Base-by-base conservation (phyloP, 2,797 vertebrate genomes). In the Aldrovandia affinis region DNA sequence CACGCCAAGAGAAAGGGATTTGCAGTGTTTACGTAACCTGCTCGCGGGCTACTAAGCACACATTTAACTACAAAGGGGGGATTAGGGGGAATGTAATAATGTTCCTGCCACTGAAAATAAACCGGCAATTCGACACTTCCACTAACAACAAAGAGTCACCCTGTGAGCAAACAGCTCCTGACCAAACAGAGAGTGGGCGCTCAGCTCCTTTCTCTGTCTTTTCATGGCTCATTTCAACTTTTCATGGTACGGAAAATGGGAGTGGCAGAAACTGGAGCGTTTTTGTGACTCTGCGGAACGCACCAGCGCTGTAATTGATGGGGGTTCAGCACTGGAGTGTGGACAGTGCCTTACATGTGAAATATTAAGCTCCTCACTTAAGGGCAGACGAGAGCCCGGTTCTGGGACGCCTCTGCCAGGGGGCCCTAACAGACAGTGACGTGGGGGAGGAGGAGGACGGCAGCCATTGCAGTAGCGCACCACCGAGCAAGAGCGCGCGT, bases 61-160 rank as follows among this genome's bases (percentile, higher is more conserved):
- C 89, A 92, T 92, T 93, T 94, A 93, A 94, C 93, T 94, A 94
- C 92, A 92, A 92, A 91, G 90, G 90, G 89, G 91, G 93, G 94
- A 93, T 94, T 94, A 90, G 88, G 89, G 91, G 88, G 88, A 75
- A 86, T 87, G 39, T 87, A 88, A 81, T 87, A 89, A 91, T 90
- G 90, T 92, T 91, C 87, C 65, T 82, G 91, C 90, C 83, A 86
- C 86, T 30, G 44, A 85, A 87, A 90, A 81, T 80, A 75, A 70
- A 81, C 78, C 18, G 28, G 39, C 73, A 44, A 39, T 61, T n/a
- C 28, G 14, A 84, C 78, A 84, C 83, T 80, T 81, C 65, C 47
- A 80, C 55, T 63, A 33, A 63, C 81, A 59, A 80, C 81, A 83
- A 54, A 80, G 47, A 54, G 50, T 18, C 50, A 2, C 33, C 28